Base-by-base conservation (phyloP, 2,888 invertebrate species). In the Pogonocherus hispidulus region DNA sequence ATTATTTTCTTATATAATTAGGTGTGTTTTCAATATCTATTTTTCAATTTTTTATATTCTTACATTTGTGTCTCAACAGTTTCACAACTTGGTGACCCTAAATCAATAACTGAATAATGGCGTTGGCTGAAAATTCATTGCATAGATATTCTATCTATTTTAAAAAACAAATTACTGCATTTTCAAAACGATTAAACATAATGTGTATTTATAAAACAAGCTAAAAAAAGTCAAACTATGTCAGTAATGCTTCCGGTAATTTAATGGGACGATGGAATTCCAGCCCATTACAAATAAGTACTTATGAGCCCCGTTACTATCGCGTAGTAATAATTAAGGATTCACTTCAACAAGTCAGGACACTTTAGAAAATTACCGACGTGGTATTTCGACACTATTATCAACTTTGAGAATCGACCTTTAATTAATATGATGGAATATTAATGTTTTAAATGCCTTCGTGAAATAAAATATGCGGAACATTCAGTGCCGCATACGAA, bases 321-420 rank as follows among this genome's bases (percentile, higher is more conserved):
- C 41, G 41, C 41, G 16, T 49, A 27, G 9, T 27, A 16, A n/a
- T 52, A 52, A 52, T 52, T 52, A 52, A 16, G 11, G 19, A 52
- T 52, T 52, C 52, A 32, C 3, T 32, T 14, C 52, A 52, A 52
- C 52, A 52, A 52, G 32, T 52, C n/a, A 52, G 32, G 32, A 52
- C 52, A 52, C 19, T 52, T 52, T 52, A 52, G 52, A 52, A 52
- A 52, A 52, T 52, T 52, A 32, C 27, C 32, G 52, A 14, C 52
- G 27, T 32, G 27, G n/a, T n/a, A n/a, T 41, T 41, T 14, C 41
- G 16, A 14, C 14, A n/a, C 1, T 16, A 14, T 41, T 41, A 41
- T 41, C 41, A n/a, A 1, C 41, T 41, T 16, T 11, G 32, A 32
- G 2, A 3, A 41, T 41, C 41, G 41, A 9, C n/a, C 2, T n/a